These are phyloP conservation scores for Iguana delicatissima DNA, from an alignment of 2,797 vertebrate species.

Conservation along the genomic window DNA sequence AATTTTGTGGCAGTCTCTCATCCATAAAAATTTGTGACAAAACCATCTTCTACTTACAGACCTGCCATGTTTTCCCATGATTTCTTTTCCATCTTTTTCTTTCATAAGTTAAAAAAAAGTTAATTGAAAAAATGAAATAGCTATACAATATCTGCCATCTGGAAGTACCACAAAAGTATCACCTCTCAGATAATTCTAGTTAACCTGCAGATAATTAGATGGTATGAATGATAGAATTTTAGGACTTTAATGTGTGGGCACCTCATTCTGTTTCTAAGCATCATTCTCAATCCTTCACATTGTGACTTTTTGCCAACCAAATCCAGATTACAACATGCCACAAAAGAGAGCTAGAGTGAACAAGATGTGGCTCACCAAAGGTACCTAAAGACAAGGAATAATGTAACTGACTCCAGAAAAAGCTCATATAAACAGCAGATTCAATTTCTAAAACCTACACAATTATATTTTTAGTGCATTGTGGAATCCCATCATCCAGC, in stretches of 20 bases:
- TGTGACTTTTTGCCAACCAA: background rate
- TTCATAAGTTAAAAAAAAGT: background rate
- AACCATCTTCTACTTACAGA: too few species aligned
- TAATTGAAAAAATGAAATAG: background rate
- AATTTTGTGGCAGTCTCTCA: background rate
- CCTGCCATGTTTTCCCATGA: background rate
- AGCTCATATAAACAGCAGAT: conserved; percentile 17
- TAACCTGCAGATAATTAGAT: background rate
- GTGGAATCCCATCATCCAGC: background rate
- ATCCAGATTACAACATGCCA: background rate
- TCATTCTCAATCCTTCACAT: background rate
- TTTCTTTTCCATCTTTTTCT: background rate
- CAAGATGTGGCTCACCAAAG: background rate
- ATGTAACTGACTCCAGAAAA: background rate
- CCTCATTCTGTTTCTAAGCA: background rate
- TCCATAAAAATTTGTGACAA: background rate
- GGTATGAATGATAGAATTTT: background rate
- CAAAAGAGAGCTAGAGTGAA: background rate
- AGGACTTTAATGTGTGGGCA: background rate
- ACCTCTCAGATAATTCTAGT: too few species aligned
- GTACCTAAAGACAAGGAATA: background rate
- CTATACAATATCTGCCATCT: background rate
- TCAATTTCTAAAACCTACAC: conserved; percentile 25
- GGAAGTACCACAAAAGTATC: background rate
- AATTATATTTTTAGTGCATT: background rate